Evolutionary conservation across 2,888 invertebrate species (phyloP), one percentile per base, ranked within the genome.

Genomic region (Corythucha ciliata): DNA sequence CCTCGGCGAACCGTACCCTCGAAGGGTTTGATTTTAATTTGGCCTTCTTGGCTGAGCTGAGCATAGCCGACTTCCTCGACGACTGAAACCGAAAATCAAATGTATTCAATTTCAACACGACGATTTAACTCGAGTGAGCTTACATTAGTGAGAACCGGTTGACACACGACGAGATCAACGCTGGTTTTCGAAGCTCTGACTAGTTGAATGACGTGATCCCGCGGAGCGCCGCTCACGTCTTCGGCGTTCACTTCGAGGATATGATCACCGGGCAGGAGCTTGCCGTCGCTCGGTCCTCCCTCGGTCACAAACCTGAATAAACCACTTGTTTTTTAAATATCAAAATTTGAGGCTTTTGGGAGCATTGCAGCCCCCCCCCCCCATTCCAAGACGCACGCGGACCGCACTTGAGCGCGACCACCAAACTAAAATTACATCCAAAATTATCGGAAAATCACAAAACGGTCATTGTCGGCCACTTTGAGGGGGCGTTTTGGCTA

Each of bases 211-310:
- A 91, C 91, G 67, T 86, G 86, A 67, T 91, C 90, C 26, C 91
- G 73, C 0, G 89, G 87, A 2, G 89, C 85, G 41, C 77, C 70
- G 66, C 82, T 80, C 10, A 93, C 92, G 66, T 92, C 90, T 68
- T 90, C 88, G 1, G 87, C 90, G 67, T 93, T 91, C 41, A 93
- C 90, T 60, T 80, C 78, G 29, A 91, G 75, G 62, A 93, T 89
- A 68, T 91, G 89, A 68, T 93, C 93, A 4, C 90, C 91, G 0
- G 92, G 89, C 63, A 87, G 79, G 55, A 93, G 70, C 77, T 88
- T 87, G 51, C 85, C 83, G 54, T 87, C 88, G 67, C 91, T 91
- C 2, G 93, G 92, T 10, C 92, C 92, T 64, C 87, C 89, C 71
- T 85, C 86, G 0, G 86, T 86, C 14, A 87, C 86, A 65, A 85